phyloP scores from a whole-genome alignment of 53 echinoderm and acorn worm species.

The Astropecten irregularis region DNA sequence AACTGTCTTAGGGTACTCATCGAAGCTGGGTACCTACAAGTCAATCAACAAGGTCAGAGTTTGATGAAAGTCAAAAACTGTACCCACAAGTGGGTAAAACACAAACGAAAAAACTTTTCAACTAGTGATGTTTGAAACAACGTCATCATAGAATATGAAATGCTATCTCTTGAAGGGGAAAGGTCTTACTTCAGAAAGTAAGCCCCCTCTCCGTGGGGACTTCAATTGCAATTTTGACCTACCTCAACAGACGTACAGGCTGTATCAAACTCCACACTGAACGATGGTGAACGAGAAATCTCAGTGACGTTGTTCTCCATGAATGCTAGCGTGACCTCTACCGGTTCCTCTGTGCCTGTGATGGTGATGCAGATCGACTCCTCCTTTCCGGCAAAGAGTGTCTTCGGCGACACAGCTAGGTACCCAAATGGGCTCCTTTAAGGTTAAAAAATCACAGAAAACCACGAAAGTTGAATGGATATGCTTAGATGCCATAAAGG shows the following conservation, averaged over 20 bases:
- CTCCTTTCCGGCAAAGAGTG: conserved; percentile 75
- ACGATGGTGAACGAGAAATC: conserved; percentile 17
- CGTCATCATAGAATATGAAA: too few relatives aligned
- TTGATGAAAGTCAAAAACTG: too few relatives aligned
- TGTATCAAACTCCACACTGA: conserved; percentile 66
- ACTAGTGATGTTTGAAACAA: too few relatives aligned
- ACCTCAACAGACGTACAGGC: too few relatives aligned
- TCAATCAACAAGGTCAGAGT: not conserved
- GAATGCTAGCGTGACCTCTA: conserved; percentile 49
- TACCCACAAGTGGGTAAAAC: too few relatives aligned
- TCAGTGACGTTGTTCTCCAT: conserved; percentile 42
- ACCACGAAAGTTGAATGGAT: too few relatives aligned
- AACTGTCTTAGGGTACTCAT: conserved; percentile 14
- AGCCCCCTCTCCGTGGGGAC: too few relatives aligned
- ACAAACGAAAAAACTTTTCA: not conserved
- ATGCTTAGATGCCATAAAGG: not conserved
- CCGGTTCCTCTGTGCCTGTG: conserved; percentile 52
- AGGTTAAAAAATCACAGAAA: too few relatives aligned
- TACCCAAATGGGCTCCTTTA: conserved; percentile 47
- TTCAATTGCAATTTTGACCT: too few relatives aligned
- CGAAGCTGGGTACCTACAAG: conserved; percentile 29
- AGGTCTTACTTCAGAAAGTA: too few relatives aligned
- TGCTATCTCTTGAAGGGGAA: too few relatives aligned
- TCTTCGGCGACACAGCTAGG: conserved; percentile 76
- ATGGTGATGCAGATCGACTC: conserved; percentile 80